phyloP scores from a whole-genome alignment of 2,797 vertebrate genomes.

The Galaxias olidus region DNA sequence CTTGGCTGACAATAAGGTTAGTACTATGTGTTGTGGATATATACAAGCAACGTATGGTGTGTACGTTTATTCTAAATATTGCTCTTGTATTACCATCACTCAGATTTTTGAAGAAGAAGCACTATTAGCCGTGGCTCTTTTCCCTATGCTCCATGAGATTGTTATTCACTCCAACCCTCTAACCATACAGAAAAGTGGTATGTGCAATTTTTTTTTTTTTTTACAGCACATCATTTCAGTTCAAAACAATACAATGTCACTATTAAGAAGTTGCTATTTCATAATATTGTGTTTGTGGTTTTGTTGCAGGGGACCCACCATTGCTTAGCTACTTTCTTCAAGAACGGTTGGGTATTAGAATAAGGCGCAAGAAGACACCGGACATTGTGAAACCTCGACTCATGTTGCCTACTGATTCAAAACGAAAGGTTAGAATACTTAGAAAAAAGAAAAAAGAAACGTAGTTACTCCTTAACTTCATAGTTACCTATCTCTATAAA shows the following conservation, averaged over 20 bases:
- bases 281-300: background rate
- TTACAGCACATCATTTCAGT: background rate
- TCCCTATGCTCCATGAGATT: constrained; percentile 80
- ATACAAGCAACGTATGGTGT: background rate
- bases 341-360: constrained; percentile 76
- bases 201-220: constrained; percentile 3
- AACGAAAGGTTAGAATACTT: constrained; percentile 71
- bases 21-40: constrained; percentile 5
- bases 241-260: too few relatives aligned
- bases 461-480: background rate
- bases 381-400: constrained; percentile 54
- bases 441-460: too few relatives aligned
- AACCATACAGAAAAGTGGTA: constrained; percentile 76
- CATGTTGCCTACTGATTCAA: constrained; percentile 60
- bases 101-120: constrained; percentile 83
- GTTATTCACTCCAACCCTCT: constrained; percentile 85
- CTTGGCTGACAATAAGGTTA: constrained; percentile 86
- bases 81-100: constrained; percentile 5
- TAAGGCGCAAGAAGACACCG: constrained; percentile 64
- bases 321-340: constrained; percentile 80
- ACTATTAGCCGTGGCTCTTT: constrained; percentile 78
- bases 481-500: background rate
- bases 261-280: too few relatives aligned
- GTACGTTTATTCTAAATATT: background rate
- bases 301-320: constrained; percentile 72